Conservation (phyloP, 2,113 vertebrate species). For the Ariopsis seemanni region DNA sequence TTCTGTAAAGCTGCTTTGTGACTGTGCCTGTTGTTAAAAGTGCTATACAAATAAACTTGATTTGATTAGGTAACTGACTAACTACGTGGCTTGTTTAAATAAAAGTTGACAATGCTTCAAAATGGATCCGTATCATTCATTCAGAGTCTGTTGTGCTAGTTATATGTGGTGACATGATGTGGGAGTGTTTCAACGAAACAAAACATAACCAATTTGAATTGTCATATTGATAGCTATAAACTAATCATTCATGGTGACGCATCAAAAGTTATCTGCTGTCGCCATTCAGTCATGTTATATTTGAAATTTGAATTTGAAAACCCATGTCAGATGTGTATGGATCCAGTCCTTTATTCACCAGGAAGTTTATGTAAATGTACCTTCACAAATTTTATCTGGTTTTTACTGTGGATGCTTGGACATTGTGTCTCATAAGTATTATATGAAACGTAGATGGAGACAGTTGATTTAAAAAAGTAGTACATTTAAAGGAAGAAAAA, state of each 20-base stretch:
- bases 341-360: neutral
- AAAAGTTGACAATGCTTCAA: neutral
- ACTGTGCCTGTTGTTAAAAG: no score
- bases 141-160: no score
- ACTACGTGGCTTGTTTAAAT: neutral
- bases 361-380: no score
- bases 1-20: no score
- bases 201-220: neutral
- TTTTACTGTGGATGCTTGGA: neutral
- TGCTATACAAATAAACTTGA: no score
- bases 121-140: no score
- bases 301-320: no score
- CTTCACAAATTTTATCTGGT: neutral
- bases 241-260: neutral
- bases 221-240: neutral
- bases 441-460: neutral
- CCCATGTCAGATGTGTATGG: neutral
- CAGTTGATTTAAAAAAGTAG: neutral
- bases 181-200: neutral
- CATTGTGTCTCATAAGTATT: neutral
- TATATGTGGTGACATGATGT: neutral
- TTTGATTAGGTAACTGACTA: neutral
- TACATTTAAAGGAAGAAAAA: neutral
- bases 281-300: neutral
- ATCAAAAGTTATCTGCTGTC: neutral